Evolutionary conservation across 2,113 vertebrate species (phyloP), one percentile per base, ranked within the genome.

Genomic region (Alligator sinensis): DNA sequence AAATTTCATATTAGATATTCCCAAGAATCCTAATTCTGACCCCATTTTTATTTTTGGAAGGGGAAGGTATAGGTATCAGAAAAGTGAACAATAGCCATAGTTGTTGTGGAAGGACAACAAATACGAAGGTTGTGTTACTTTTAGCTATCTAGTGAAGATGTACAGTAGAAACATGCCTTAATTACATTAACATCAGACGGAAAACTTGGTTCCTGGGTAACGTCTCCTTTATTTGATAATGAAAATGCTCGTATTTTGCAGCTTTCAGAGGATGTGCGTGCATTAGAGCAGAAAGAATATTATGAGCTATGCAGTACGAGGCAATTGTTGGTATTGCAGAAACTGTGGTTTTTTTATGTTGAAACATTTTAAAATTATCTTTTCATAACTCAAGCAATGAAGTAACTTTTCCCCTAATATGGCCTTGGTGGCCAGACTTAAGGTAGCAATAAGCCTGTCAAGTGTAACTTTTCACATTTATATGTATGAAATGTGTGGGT

Each of bases 281-380:
- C 77, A 80, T 75, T 64, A 82, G 66, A 72, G 58, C 75, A 66
- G 93, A 84, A 93, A 93, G 94, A 95, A 85, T 91, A 68, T 94
- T 84, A 87, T 94, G 94, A 92, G 90, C 88, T 79, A 85, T 47
- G 84, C 82, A 82, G 87, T 89, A 90, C 87, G 77, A 93, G 92
- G 86, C 90, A 95, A 28, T 93, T 90, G 58, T 88, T 72, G n/a
- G 87, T 47, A 55, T 85, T 57, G 64, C 75, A 95, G 91, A 95
- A 96, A 94, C 95, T 93, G 90, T 3, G 38, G 92, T 91, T 9
- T 95, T 94, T 70, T 70, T 93, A 84, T 94, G 82, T 92, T 86
- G 82, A 82, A 91, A 88, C 95, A 84, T 94, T 93, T 91, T 95
- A 95, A 96, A 95, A 92, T 92, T 97, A 95, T 97, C 92, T 96